phyloP scores from a whole-genome alignment of 1,140 invertebrate genomes.

The Elysia chlorotica region DNA sequence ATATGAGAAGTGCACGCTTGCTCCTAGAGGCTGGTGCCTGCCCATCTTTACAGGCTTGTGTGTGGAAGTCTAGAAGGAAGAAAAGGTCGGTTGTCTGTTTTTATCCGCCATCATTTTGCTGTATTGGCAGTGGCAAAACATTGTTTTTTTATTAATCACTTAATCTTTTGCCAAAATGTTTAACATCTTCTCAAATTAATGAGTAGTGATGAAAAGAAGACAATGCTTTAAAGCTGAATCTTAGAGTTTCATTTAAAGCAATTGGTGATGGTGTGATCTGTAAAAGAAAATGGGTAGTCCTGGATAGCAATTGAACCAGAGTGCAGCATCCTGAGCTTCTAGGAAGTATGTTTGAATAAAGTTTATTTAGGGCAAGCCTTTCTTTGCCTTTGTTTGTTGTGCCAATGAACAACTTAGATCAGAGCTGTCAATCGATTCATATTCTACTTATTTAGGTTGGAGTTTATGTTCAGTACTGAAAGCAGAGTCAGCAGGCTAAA shows the following conservation, averaged over 20 bases:
- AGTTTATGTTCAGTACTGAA: not conserved
- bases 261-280: too few species aligned
- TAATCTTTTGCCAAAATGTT: not conserved
- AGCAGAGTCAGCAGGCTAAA: too few species aligned
- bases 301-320: too few species aligned
- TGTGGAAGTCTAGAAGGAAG: conserved; percentile 45
- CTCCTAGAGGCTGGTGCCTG: conserved; percentile 42
- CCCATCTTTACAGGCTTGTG: conserved; percentile 38
- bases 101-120: not conserved
- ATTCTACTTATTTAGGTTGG: not conserved
- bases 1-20: conserved; percentile 31
- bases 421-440: not conserved
- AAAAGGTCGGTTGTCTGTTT: conserved; percentile 33
- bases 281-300: too few species aligned
- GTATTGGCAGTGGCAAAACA: not conserved
- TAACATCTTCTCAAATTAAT: not conserved
- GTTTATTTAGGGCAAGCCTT: too few species aligned
- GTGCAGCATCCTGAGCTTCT: too few species aligned
- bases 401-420: too few species aligned
- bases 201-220: not conserved
- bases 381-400: too few species aligned
- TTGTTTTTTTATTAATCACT: not conserved
- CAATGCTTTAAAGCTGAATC: too few species aligned
- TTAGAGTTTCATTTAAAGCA: too few species aligned
- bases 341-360: too few species aligned